Evolutionary conservation across 2,888 invertebrate species (phyloP), one percentile per base, ranked within the genome.

Genomic region (Gisinianus flammeolus): DNA sequence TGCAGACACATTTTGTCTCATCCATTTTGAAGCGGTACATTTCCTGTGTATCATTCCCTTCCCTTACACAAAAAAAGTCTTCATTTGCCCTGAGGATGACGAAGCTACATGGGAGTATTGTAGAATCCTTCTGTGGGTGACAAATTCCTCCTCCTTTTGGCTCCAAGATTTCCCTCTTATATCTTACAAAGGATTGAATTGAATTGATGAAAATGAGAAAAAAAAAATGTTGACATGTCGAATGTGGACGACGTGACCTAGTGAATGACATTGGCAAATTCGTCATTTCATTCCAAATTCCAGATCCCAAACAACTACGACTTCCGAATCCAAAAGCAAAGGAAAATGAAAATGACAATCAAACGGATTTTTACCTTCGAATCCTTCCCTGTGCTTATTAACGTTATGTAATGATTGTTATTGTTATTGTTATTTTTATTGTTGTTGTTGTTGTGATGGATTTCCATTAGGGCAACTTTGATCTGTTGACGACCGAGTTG

Each of bases 401-500:
- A 44, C 44, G 6, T 16, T 44, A 44, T 44, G 8, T 10, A 44
- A 10, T 44, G 44, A 44, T 16, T 16, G 44, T 16, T 44, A 44
- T 44, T 19, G 4, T 56, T 56, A 56, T 3, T 62, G 22, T 62
- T 12, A 62, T 24, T 62, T 24, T 24, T 62, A 10, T 62, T 62
- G 12, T 5, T 22, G 2, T 62, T 24, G 22, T 4, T 62, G 4
- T 24, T 22, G 4, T 22, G 6, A 54, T 54, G 16, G 16, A n/a
- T 6, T 64, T 6, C 76, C 84, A 88, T 0, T 83, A 86, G 81
- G 83, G 88, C 5, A 91, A 91, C 85, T 91, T 88, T 79, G 88
- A 88, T 0, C 81, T 83, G 8, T 86, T 92, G 0, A 82, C 92
- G 0, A 88, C 88, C 84, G 91, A 92, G 85, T 83, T 92, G 58